Evolutionary conservation across 1,140 invertebrate species (phyloP), one percentile per base, ranked within the genome.

Genomic region (Neodiprion virginianus): DNA sequence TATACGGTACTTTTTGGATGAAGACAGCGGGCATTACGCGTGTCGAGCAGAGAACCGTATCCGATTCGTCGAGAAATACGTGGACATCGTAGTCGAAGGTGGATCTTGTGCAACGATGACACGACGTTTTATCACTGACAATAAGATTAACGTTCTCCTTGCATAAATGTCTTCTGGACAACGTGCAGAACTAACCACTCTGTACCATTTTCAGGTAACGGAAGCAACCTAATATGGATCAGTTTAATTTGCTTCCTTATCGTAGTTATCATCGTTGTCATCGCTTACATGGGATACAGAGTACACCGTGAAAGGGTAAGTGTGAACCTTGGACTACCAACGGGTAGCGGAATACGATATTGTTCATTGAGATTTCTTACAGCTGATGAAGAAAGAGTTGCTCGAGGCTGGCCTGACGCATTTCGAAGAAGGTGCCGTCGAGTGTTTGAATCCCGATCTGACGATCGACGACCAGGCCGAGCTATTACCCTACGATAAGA

Each of bases 381-480:
- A 92, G 88, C 89, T 86, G 80, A 86, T 93, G 77, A 88, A 90
- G 72, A 91, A 91, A 50, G 89, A 93, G 80, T 81, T 95, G 17
- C 91, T 91, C 71, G 89, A 89, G 65, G 91, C 92, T 47, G 94
- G 94, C 12, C 83, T 96, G 50, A 88, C 91, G 75, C 91, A 96
- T 77, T 97, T 97, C 80, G 93, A 94, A 77, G 92, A 95, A 82
- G 96, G 96, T 0, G 92, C 93, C 9, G 84, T 94, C 8, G 94
- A 93, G 71, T 94, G 93, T 67, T 90, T 98, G 9, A 98, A 98
- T 90, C 96, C 96, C 0, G 95, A 97, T 10, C 85, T 98, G 17
- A 94, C 94, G 0, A 90, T 98, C 0, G 95, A 96, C 70, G 96
- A 98, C 83, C 97, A 99, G 89, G 96, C 96, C 0, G 95, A 97